Evolutionary conservation across 2,888 invertebrate species (phyloP), one percentile per base, ranked within the genome.

Genomic region (Belgica antarctica): DNA sequence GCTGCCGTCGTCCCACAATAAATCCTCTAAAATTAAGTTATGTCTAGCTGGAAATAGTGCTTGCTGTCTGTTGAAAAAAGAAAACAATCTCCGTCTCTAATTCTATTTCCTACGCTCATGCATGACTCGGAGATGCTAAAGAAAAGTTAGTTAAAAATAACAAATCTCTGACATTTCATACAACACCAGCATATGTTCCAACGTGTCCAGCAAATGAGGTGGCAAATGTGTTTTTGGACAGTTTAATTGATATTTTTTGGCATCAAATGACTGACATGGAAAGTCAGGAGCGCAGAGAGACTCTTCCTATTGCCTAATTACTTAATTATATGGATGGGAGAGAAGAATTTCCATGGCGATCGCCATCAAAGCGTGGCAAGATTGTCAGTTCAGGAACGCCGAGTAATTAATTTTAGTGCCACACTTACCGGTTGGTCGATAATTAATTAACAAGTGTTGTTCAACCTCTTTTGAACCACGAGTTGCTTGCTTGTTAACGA

Each of bases 61-160:
- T 15, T 24, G 15, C 24, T 68, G 57, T 68, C 28, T 68, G 57
- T 57, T 12, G 22, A 47, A 41, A 47, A n/a, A 47, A 10, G 17
- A 66, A 66, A 47, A 47, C 24, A 59, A 59, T 27, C 27, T 19
- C 27, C 59, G 4, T 19, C 25, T 19, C 5, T 8, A 19, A 5
- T 57, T 59, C 59, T 59, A 59, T 59, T 59, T 59, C 27, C 41
- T 15, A 27, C 59, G 3, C 27, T 59, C 27, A 10, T 12, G 27
- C 27, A 27, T 15, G 27, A n/a, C n/a, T n/a, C n/a, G n/a, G n/a
- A n/a, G n/a, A n/a, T n/a, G n/a, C n/a, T n/a, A n/a, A 25, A n/a
- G n/a, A n/a, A 24, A n/a, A 27, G n/a, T 59, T 59, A 52, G 68
- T 68, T 68, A 68, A 68, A 68, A 68, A 68, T 68, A 68, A 68